Evolutionary conservation across 2,888 invertebrate species (phyloP).

Genomic region (Eustalomyia histrio): DNA sequence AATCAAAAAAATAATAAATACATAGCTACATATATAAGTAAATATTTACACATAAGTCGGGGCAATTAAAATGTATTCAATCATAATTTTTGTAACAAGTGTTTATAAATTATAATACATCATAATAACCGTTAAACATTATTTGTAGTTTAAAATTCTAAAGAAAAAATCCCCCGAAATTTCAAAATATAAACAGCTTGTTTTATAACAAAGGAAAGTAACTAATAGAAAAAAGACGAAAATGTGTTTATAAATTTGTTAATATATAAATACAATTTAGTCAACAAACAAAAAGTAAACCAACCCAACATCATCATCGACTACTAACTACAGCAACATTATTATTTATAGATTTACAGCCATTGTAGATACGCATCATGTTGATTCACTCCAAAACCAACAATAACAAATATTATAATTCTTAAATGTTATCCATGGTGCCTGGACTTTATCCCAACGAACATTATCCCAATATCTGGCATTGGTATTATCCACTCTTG

Average conservation of each 20-base stretch:
- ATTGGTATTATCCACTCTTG: too few relatives aligned
- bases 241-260: constrained; percentile 32
- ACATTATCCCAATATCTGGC: too few relatives aligned
- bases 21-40: too few relatives aligned
- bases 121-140: background rate
- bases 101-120: constrained; percentile 27
- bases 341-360: constrained; percentile 63
- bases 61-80: constrained; percentile 54
- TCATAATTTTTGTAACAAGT: constrained; percentile 54
- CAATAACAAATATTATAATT: too few relatives aligned
- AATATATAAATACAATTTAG: constrained; percentile 28
- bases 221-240: background rate
- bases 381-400: constrained; percentile 68
- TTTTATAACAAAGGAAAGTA: background rate
- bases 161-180: background rate
- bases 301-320: background rate
- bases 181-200: constrained; percentile 27
- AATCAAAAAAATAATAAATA: too few relatives aligned
- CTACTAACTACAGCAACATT: constrained; percentile 24
- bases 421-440: too few relatives aligned
- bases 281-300: constrained; percentile 4
- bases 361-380: constrained; percentile 67
- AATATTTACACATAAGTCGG: background rate
- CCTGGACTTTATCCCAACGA: too few relatives aligned
- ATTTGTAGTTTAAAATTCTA: background rate